phyloP scores from a whole-genome alignment of 2,797 vertebrate species.

The Notoglanidium macrostoma region DNA sequence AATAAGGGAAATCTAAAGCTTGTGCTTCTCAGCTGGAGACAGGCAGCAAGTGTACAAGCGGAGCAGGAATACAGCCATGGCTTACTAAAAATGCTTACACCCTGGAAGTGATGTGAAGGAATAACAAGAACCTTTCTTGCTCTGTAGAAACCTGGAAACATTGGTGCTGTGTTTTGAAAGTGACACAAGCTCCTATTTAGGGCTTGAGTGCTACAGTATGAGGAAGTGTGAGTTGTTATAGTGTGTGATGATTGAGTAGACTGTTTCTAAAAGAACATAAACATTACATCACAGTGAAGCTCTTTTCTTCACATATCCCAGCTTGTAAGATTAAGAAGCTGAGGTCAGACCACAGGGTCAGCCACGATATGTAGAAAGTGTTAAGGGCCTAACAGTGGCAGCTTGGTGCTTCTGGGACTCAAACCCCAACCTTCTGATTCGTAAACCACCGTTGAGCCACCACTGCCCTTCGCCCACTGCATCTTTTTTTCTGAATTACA shows the following conservation, averaged over 20 bases:
- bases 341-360: too few relatives aligned
- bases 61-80: neutral
- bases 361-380: too few relatives aligned
- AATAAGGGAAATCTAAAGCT: conserved; percentile 37
- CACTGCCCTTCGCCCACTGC: too few relatives aligned
- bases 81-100: neutral
- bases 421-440: too few relatives aligned
- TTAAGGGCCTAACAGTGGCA: too few relatives aligned
- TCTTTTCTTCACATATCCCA: too few relatives aligned
- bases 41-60: conserved; percentile 20
- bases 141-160: neutral
- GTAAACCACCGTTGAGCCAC: neutral
- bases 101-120: neutral
- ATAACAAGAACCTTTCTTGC: neutral
- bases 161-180: neutral
- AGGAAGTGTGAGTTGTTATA: neutral
- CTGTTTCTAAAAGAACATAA: neutral
- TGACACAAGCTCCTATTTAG: neutral
- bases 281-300: too few relatives aligned
- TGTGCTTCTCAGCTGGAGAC: conserved; percentile 46
- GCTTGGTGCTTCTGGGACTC: too few relatives aligned
- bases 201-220: neutral
- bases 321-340: too few relatives aligned
- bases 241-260: neutral
- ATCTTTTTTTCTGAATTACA: neutral